Conservation (phyloP, 2,113 vertebrate genomes). For the Ahaetulla prasina region DNA sequence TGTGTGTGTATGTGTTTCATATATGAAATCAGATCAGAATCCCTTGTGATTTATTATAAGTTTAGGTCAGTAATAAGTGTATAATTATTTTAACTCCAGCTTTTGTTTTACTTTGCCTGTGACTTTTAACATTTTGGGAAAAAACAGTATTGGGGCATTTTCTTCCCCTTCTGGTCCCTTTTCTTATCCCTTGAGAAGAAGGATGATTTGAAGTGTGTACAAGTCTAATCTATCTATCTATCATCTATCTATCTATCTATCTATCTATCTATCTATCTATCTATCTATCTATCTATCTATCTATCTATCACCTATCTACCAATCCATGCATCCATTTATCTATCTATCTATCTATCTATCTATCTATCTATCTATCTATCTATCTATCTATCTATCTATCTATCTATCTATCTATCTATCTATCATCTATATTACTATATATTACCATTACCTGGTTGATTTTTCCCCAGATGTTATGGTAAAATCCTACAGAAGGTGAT, state of each 20-base stretch:
- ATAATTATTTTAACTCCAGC: conserved; percentile 75
- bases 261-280: conserved; percentile 73
- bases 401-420: conserved; percentile 76
- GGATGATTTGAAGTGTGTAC: conserved; percentile 72
- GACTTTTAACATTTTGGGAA: conserved; percentile 74
- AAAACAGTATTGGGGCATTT: conserved; percentile 65
- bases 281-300: conserved; percentile 69
- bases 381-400: conserved; percentile 74
- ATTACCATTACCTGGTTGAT: conserved; percentile 76
- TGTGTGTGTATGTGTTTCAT: conserved; percentile 51
- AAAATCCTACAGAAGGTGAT: conserved; percentile 61
- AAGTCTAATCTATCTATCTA: conserved; percentile 74
- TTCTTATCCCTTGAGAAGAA: conserved; percentile 68
- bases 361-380: conserved; percentile 48
- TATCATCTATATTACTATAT: conserved; percentile 69
- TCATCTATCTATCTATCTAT: conserved; percentile 73
- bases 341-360: conserved; percentile 63
- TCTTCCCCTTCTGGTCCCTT: neutral
- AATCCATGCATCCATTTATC: conserved; percentile 68
- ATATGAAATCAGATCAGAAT: conserved; percentile 67
- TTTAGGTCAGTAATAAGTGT: conserved; percentile 62
- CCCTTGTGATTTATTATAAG: conserved; percentile 53
- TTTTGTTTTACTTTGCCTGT: conserved; percentile 73
- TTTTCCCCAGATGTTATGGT: conserved; percentile 65
- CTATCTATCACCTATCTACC: conserved; percentile 70